Conservation (phyloP, 2,797 vertebrate genomes). For the Labroides dimidiatus region DNA sequence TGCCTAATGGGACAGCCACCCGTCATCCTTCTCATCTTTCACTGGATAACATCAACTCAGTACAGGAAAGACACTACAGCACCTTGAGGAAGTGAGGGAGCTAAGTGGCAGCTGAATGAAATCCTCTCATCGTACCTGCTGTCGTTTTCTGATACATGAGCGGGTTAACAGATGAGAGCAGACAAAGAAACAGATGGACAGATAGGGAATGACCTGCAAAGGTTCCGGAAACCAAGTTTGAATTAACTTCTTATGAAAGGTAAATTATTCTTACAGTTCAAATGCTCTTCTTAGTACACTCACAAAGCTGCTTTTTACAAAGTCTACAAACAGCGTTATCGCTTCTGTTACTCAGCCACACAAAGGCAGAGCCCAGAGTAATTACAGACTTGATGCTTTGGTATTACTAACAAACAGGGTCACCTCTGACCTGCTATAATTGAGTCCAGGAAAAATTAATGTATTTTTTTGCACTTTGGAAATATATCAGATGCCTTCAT, state of each 20-base stretch:
- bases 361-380: background rate
- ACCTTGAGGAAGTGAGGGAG: background rate
- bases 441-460: too few relatives aligned
- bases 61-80: background rate
- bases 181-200: background rate
- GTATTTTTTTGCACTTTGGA: too few relatives aligned
- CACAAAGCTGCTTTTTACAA: background rate
- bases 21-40: conserved; percentile 37
- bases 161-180: background rate
- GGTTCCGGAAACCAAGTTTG: background rate
- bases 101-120: background rate
- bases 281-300: background rate
- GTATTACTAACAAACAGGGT: too few relatives aligned
- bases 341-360: background rate
- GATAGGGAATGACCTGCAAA: background rate
- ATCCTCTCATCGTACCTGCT: background rate
- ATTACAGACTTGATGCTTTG: background rate
- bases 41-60: conserved; percentile 14
- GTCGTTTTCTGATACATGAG: too few relatives aligned
- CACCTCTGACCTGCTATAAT: too few relatives aligned
- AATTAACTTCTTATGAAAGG: background rate
- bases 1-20: conserved; percentile 54
- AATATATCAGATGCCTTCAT: too few relatives aligned
- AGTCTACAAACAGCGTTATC: background rate
- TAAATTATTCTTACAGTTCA: background rate